These are phyloP conservation scores for Hipparchia sbordonii DNA, from an alignment of 2,888 invertebrate species.

Conservation along the genomic window DNA sequence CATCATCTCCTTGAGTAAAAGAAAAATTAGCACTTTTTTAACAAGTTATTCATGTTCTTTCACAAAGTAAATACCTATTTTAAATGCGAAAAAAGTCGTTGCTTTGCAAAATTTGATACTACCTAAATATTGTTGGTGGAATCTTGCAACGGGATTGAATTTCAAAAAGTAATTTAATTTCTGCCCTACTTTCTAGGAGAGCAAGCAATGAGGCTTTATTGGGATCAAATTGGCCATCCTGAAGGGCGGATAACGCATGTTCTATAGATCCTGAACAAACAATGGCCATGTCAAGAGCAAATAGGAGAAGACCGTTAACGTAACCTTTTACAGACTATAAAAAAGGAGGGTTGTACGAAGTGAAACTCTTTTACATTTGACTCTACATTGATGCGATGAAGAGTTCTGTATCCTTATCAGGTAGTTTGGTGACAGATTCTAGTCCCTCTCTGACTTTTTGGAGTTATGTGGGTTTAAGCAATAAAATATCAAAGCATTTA, in stretches of 20 bases:
- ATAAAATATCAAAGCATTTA: no score
- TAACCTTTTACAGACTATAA: slow-evolving; percentile 1
- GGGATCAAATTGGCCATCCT: slow-evolving; percentile 11
- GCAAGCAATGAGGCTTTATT: neutral
- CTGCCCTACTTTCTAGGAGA: neutral
- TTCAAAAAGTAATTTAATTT: neutral
- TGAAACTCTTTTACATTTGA: neutral
- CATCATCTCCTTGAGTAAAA: neutral
- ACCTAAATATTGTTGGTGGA: neutral
- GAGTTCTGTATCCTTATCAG: no score
- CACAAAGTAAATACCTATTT: neutral
- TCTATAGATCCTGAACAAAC: slow-evolving; percentile 7
- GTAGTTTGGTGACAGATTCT: no score
- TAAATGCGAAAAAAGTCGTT: neutral
- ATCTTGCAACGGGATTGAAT: neutral
- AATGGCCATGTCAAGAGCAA: neutral
- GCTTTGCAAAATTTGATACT: neutral
- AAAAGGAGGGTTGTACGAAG: neutral
- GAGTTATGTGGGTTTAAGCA: no score
- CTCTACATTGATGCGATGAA: neutral
- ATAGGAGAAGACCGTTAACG: neutral
- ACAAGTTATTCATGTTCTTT: neutral
- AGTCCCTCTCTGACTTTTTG: no score
- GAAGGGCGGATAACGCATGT: slow-evolving; percentile 2
- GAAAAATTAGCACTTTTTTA: neutral